A percentile compares a stretch with the other conserved stretches of the same genome.
These are phyloP conservation scores for Mellivora capensis DNA, from an alignment of 2,113 vertebrate species.

Conservation along the genomic window DNA sequence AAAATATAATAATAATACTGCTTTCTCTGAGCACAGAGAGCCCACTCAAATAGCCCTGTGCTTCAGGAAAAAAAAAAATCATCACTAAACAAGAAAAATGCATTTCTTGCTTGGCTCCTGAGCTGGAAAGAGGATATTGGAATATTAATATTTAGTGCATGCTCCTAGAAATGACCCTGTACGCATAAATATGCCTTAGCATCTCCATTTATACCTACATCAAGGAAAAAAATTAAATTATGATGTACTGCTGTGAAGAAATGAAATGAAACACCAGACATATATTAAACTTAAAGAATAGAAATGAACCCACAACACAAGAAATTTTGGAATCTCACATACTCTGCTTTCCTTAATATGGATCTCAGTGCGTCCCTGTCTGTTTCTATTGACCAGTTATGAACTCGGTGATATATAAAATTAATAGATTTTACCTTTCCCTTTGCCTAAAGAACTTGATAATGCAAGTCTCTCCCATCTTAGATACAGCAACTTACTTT, in stretches of 20 bases:
- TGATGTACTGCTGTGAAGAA: constrained; percentile 62
- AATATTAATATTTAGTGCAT: constrained; percentile 73
- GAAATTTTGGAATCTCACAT: constrained; percentile 56
- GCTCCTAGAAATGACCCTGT: constrained; percentile 61
- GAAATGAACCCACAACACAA: constrained; percentile 63
- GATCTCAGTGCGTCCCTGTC: constrained; percentile 8
- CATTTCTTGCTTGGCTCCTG: constrained; percentile 53
- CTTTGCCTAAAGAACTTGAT: constrained; percentile 15
- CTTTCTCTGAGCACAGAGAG: constrained; percentile 40
- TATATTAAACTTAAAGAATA: constrained; percentile 72
- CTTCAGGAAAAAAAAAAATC: constrained; percentile 27
- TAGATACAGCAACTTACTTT: background rate
- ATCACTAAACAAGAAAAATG: constrained; percentile 47
- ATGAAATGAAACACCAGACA: constrained; percentile 67
- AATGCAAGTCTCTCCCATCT: background rate
- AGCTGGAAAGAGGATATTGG: constrained; percentile 47
- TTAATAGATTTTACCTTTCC: constrained; percentile 59
- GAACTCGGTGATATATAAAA: constrained; percentile 48
- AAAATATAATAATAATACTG: constrained; percentile 34
- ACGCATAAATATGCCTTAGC: constrained; percentile 63
- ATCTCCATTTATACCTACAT: constrained; percentile 68
- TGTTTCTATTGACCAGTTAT: constrained; percentile 30
- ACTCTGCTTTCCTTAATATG: constrained; percentile 31
- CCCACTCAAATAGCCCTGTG: constrained; percentile 21
- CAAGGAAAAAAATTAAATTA: constrained; percentile 70